Evolutionary conservation across 2,888 invertebrate genomes (phyloP).

Genomic region (Ophion ellenae): DNA sequence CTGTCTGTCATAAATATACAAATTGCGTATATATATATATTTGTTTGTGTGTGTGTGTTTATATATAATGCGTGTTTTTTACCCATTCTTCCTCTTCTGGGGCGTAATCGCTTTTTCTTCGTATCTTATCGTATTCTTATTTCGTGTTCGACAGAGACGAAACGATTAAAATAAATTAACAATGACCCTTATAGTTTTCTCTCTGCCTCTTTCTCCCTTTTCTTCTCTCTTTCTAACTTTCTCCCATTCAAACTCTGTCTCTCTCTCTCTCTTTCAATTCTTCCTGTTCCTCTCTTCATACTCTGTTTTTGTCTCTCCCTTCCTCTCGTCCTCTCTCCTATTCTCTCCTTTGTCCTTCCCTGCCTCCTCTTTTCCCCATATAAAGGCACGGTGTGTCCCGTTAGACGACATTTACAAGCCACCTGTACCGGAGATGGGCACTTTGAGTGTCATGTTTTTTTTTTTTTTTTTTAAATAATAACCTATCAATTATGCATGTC

Average conservation of each 20-base stretch:
- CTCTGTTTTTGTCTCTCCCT: not conserved
- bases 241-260: not conserved
- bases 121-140: not conserved
- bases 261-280: constrained; percentile 11
- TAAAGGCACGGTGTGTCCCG: constrained; percentile 79
- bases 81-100: not conserved
- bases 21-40: not conserved
- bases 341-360: constrained; percentile 21
- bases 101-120: too few species aligned
- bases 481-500: not conserved
- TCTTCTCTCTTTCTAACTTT: not conserved
- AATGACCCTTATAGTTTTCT: too few species aligned
- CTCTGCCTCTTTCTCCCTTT: constrained; percentile 5
- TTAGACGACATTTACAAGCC: constrained; percentile 44
- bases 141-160: too few species aligned
- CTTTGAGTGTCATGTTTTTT: constrained; percentile 19
- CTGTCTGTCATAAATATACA: too few species aligned
- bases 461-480: not conserved
- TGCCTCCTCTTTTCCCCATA: constrained; percentile 32
- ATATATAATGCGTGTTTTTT: constrained; percentile 9
- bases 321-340: constrained; percentile 19
- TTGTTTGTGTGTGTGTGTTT: not conserved
- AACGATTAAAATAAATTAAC: too few species aligned
- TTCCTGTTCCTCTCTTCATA: not conserved
- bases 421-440: constrained; percentile 29